Percentiles rank a stretch among this genome's conserved stretches.
Conservation (phyloP, 1,140 invertebrate genomes). For the Pseudomyrmex cubaensis region DNA sequence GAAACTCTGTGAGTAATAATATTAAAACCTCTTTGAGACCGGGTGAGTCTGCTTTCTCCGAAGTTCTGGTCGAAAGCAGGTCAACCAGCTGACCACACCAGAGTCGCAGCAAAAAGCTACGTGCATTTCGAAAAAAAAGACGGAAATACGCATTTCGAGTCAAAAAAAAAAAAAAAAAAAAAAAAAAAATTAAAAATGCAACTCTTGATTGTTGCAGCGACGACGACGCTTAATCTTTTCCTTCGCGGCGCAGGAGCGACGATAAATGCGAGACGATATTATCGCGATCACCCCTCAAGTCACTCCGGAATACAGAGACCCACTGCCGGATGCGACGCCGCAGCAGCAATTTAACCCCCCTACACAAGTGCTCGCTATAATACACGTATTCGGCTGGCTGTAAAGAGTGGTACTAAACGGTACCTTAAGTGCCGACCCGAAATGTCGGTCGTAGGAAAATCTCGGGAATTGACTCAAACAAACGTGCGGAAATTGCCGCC, state of each 20-base stretch:
- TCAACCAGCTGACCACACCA: background rate
- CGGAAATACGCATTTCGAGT: background rate
- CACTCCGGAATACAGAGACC: background rate
- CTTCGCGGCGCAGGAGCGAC: background rate
- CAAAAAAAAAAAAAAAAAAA: background rate
- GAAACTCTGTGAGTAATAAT: slow-evolving; percentile 2
- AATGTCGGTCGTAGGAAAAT: slow-evolving; percentile 22
- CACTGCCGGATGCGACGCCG: background rate
- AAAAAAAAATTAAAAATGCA: slow-evolving; percentile 1
- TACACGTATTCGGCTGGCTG: background rate
- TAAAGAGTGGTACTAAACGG: slow-evolving; percentile 8
- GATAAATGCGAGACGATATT: slow-evolving; percentile 28
- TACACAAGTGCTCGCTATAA: background rate
- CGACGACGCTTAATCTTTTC: background rate
- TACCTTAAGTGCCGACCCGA: background rate
- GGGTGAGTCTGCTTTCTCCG: background rate
- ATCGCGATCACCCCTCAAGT: background rate
- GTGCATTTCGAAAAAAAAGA: background rate
- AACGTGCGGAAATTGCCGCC: slow-evolving; percentile 1
- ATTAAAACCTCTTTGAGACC: background rate
- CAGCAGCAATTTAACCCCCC: slow-evolving; percentile 12
- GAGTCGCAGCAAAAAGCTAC: background rate
- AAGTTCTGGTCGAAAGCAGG: background rate
- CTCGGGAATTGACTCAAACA: slow-evolving; percentile 34
- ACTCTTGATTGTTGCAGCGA: background rate